Evolutionary conservation across 1,140 invertebrate genomes (phyloP).

Genomic region (Chironomus striatipennis): DNA sequence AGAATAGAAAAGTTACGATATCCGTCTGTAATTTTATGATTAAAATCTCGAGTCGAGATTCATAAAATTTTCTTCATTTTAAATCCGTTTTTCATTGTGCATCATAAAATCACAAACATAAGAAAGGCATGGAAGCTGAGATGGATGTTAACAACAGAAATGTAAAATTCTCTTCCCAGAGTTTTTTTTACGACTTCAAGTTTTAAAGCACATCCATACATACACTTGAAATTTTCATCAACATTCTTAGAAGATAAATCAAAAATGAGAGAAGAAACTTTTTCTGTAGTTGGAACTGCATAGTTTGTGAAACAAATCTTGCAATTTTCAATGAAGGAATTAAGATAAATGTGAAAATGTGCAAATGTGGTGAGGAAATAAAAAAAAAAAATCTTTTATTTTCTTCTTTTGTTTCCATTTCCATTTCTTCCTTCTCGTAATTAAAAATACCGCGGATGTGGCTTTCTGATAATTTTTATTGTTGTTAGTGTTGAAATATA

Average conservation of each 20-base stretch:
- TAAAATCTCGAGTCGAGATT: background rate
- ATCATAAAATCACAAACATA: too few species aligned
- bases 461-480: constrained; percentile 9
- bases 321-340: background rate
- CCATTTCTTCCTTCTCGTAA: background rate
- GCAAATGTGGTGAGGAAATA: background rate
- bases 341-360: background rate
- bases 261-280: background rate
- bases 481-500: background rate
- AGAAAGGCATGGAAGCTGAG: too few species aligned
- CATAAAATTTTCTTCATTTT: background rate
- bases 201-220: too few species aligned
- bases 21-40: background rate
- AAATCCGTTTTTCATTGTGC: too few species aligned
- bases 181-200: too few species aligned
- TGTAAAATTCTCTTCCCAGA: too few species aligned
- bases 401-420: background rate
- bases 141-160: too few species aligned
- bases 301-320: background rate
- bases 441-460: background rate
- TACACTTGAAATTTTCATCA: background rate
- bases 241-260: background rate
- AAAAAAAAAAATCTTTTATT: background rate
- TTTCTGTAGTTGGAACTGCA: background rate
- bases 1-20: background rate